A percentile compares a stretch with the other conserved stretches of the same genome.
Conservation (phyloP, 37 sponge, comb jelly and placozoan genomes). For the Lycopodina hypogea region DNA sequence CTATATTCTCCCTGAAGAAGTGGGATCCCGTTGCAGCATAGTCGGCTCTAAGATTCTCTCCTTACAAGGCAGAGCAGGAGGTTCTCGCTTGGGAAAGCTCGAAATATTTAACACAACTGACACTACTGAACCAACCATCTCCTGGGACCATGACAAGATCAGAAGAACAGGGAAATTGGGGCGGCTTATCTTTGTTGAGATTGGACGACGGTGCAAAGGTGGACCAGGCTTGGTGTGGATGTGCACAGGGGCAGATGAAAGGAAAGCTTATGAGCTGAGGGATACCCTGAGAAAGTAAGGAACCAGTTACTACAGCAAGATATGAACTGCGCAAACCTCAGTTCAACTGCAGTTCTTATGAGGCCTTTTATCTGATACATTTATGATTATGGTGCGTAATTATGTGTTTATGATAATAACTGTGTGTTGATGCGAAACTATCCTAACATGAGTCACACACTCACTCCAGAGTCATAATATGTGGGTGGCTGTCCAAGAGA, state of each 20-base stretch:
- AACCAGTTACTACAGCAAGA: not conserved
- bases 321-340: no score
- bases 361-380: no score
- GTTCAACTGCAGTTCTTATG: no score
- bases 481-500: no score
- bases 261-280: conserved; percentile 34
- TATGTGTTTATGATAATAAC: no score
- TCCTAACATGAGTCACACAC: no score
- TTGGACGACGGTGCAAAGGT: conserved; percentile 61
- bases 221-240: conserved; percentile 80
- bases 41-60: conserved; percentile 36
- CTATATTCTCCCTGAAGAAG: conserved; percentile 59
- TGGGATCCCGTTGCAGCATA: conserved; percentile 35
- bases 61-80: conserved; percentile 23
- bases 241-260: conserved; percentile 38
- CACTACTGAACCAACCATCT: conserved; percentile 23
- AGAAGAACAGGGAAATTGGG: conserved; percentile 67
- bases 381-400: no score
- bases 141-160: conserved; percentile 76
- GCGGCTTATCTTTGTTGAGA: conserved; percentile 70
- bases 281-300: conserved; percentile 56
- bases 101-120: conserved; percentile 48
- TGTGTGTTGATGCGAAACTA: no score
- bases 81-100: conserved; percentile 16
- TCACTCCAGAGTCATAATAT: no score